These are phyloP conservation scores for Pantherophis alleghaniensis DNA, from an alignment of 2,797 vertebrate genomes.

Conservation along the genomic window DNA sequence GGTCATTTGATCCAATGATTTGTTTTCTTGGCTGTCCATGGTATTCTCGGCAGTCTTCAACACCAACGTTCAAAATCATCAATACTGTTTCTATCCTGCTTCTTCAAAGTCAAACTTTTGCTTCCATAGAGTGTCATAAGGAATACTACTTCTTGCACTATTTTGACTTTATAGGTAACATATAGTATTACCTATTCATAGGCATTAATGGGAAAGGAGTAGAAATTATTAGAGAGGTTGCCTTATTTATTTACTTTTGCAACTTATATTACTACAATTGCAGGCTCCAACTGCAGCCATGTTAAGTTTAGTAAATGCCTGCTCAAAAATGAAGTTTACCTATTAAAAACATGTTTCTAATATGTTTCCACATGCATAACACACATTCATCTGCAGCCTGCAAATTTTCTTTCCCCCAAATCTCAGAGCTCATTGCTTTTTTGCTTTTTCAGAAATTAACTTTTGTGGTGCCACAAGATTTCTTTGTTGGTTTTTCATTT, in stretches of 20 bases:
- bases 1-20: neutral
- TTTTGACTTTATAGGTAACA: neutral
- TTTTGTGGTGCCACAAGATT: neutral
- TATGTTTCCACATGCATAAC: neutral
- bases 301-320: neutral
- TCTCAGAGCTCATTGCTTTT: neutral
- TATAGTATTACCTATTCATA: neutral
- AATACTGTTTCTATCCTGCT: neutral
- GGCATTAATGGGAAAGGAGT: neutral
- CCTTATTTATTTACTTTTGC: neutral
- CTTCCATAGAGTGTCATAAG: neutral
- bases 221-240: neutral
- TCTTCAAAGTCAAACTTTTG: neutral
- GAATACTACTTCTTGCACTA: neutral
- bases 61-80: neutral
- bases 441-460: neutral
- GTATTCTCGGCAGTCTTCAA: neutral
- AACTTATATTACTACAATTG: neutral
- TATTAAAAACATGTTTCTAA: neutral
- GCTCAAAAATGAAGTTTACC: neutral
- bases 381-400: neutral
- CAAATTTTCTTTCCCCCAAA: neutral
- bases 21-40: neutral
- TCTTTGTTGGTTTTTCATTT: neutral
- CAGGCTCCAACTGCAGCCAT: neutral